Conservation (phyloP, 2,797 vertebrate species). For the Zenarchopterus dispar region DNA sequence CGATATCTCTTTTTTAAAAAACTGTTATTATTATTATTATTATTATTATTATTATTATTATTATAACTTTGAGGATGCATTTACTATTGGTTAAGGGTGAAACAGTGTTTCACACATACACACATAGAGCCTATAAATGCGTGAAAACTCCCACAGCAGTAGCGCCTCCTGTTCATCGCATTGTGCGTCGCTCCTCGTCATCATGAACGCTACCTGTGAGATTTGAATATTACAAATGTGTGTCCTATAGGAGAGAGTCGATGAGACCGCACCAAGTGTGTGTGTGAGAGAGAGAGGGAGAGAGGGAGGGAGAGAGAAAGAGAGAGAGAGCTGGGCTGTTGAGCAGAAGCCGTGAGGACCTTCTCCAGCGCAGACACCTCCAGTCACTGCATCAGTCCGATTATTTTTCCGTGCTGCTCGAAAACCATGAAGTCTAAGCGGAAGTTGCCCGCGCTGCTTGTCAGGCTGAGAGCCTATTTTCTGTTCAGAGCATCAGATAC, state of each 20-base stretch:
- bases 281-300: slow-evolving; percentile 31
- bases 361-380: slow-evolving; percentile 35
- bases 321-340: slow-evolving; percentile 26
- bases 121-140: background rate
- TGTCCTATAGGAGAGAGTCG: slow-evolving; percentile 38
- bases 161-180: slow-evolving; percentile 29
- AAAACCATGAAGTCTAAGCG: slow-evolving; percentile 52
- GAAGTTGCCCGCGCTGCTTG: slow-evolving; percentile 39
- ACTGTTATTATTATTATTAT: background rate
- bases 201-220: slow-evolving; percentile 68
- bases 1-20: background rate
- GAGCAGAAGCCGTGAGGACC: slow-evolving; percentile 60
- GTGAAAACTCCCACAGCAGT: background rate
- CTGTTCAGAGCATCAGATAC: slow-evolving; percentile 38
- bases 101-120: background rate
- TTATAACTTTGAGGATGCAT: background rate
- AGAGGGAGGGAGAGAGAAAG: slow-evolving; percentile 21
- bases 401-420: slow-evolving; percentile 22
- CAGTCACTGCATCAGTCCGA: slow-evolving; percentile 36
- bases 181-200: slow-evolving; percentile 59
- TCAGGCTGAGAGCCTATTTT: slow-evolving; percentile 36
- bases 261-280: slow-evolving; percentile 53
- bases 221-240: slow-evolving; percentile 60
- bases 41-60: background rate
- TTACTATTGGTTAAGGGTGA: background rate